These are phyloP conservation scores for Manduca sexta DNA, from an alignment of 1,140 invertebrate genomes.

Conservation along the genomic window DNA sequence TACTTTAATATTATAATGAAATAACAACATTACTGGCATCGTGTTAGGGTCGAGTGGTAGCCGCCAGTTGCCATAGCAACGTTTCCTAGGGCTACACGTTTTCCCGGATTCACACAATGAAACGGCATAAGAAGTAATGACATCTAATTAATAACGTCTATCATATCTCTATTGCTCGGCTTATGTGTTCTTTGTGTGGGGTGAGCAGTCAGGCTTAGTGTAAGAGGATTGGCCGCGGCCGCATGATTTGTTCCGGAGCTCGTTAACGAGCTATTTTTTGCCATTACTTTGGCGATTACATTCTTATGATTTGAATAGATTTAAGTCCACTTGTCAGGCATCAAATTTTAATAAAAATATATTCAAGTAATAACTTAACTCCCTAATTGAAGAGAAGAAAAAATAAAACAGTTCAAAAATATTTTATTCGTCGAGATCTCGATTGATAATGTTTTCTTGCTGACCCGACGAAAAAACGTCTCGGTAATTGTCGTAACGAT, in stretches of 20 bases:
- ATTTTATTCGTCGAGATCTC: too few relatives aligned
- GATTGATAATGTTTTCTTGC: too few relatives aligned
- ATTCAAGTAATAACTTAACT: too few relatives aligned
- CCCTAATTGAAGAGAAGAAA: too few relatives aligned
- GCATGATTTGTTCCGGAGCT: slow-evolving; percentile 61
- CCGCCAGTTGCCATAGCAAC: slow-evolving; percentile 21
- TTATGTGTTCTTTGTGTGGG: slow-evolving; percentile 38
- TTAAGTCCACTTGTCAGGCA: too few relatives aligned
- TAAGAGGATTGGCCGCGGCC: slow-evolving; percentile 67
- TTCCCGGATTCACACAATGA: slow-evolving; percentile 62
- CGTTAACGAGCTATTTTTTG: slow-evolving; percentile 52
- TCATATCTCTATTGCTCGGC: slow-evolving; percentile 68
- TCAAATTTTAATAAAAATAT: too few relatives aligned
- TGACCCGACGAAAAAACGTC: too few relatives aligned
- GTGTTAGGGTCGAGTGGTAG: neutral
- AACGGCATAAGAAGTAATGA: slow-evolving; percentile 67
- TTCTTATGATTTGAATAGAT: neutral
- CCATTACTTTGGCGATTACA: slow-evolving; percentile 33
- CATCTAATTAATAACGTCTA: slow-evolving; percentile 72
- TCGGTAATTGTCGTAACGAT: too few relatives aligned
- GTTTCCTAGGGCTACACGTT: slow-evolving; percentile 39
- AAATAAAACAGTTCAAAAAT: too few relatives aligned
- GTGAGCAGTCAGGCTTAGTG: slow-evolving; percentile 39
- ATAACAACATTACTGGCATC: neutral
- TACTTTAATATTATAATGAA: slow-evolving; percentile 3